A percentile compares a stretch with the other conserved stretches of the same genome.
These are phyloP conservation scores for Synaphobranchus kaupii DNA, from an alignment of 2,797 vertebrate genomes.

Conservation along the genomic window DNA sequence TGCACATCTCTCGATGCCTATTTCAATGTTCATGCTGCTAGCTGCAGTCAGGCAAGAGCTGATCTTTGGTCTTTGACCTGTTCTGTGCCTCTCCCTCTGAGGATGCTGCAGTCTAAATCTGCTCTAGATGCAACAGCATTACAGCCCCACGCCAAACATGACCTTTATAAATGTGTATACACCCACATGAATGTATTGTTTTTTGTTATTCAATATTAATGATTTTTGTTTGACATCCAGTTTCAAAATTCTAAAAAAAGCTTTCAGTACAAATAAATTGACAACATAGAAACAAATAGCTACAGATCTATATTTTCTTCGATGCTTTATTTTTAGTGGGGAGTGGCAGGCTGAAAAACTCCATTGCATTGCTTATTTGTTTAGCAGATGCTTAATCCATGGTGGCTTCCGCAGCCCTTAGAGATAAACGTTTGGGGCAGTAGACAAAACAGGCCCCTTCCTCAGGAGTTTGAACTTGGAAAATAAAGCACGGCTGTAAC, in stretches of 20 bases:
- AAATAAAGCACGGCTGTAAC: background rate
- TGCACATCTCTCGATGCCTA: background rate
- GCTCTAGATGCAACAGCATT: background rate
- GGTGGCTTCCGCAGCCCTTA: background rate
- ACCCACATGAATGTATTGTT: background rate
- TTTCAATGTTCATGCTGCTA: background rate
- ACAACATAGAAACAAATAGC: background rate
- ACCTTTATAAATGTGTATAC: background rate
- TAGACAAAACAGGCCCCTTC: slow-evolving; percentile 14
- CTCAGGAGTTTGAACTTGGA: slow-evolving; percentile 14
- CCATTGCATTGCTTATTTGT: background rate
- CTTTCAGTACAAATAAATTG: background rate
- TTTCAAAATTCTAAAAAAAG: background rate
- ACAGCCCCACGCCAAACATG: background rate
- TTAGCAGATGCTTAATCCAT: slow-evolving; percentile 18
- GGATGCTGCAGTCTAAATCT: background rate
- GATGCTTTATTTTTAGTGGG: background rate
- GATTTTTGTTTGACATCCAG: background rate
- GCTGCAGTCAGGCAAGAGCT: background rate
- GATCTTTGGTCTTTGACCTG: background rate
- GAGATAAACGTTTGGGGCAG: background rate
- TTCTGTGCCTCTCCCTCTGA: background rate
- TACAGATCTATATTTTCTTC: background rate
- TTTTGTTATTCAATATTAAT: background rate
- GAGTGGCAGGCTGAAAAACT: background rate